A percentile compares a stretch with the other conserved stretches of the same genome.
Evolutionary conservation across 2,888 invertebrate species (phyloP).

Genomic region (Apotomis betuletana): DNA sequence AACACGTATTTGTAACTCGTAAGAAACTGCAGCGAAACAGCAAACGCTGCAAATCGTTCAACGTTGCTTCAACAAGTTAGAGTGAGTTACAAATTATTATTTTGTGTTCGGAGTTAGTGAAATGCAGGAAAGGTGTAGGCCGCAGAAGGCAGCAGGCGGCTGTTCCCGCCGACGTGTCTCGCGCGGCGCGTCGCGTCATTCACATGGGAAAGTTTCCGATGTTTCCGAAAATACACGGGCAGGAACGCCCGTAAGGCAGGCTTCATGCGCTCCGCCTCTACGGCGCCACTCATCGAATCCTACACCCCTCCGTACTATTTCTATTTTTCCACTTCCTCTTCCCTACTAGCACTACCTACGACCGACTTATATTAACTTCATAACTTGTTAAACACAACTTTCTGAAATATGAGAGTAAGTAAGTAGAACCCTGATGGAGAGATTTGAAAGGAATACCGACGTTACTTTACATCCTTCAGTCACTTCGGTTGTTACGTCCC

Average conservation of each 20-base stretch:
- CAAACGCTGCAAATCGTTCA: slow-evolving; percentile 3
- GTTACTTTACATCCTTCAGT: slow-evolving; percentile 53
- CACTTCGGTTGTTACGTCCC: slow-evolving; percentile 56
- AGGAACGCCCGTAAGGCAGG: slow-evolving; percentile 43
- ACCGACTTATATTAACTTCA: slow-evolving; percentile 76
- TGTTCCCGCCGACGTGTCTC: slow-evolving; percentile 10
- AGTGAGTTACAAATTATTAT: slow-evolving; percentile 45
- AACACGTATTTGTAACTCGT: slow-evolving; percentile 17
- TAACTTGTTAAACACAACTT: slow-evolving; percentile 77
- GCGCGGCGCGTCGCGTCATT: slow-evolving; percentile 14
- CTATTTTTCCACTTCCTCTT: slow-evolving; percentile 72
- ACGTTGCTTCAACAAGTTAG: slow-evolving; percentile 41
- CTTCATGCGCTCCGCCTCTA: slow-evolving; percentile 53
- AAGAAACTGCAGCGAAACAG: slow-evolving; percentile 10
- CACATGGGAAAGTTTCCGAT: slow-evolving; percentile 50
- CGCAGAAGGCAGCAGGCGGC: not conserved
- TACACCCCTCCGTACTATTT: slow-evolving; percentile 64
- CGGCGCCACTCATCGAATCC: slow-evolving; percentile 69
- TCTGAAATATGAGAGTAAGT: slow-evolving; percentile 72
- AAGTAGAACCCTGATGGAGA: slow-evolving; percentile 60
- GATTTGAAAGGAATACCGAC: slow-evolving; percentile 64
- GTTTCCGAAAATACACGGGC: slow-evolving; percentile 61
- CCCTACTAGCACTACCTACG: slow-evolving; percentile 65
- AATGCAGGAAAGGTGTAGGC: slow-evolving; percentile 36
- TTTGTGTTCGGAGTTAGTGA: slow-evolving; percentile 43